Conservation (phyloP, 2,888 invertebrate genomes). For the Cecidostiba fungosa region DNA sequence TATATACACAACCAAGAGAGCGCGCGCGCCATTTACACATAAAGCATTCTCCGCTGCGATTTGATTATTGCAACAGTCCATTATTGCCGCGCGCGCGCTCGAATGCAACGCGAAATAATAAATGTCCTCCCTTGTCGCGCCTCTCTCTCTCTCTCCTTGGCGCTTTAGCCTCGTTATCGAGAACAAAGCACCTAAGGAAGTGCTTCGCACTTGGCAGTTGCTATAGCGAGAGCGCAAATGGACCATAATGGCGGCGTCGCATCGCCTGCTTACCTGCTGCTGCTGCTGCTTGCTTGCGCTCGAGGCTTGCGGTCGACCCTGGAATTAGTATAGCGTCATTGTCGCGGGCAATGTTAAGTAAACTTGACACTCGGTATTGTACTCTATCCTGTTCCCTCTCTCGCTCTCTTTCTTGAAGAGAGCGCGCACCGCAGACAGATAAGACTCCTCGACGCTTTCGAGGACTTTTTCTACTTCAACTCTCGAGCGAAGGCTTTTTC, state of each 20-base stretch:
- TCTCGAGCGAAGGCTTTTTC: conserved; percentile 4
- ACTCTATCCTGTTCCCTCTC: neutral
- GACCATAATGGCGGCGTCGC: conserved; percentile 69
- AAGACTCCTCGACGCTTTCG: neutral
- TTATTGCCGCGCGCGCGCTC: conserved; percentile 42
- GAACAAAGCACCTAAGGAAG: conserved; percentile 70
- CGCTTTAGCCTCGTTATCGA: conserved; percentile 66
- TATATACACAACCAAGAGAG: neutral
- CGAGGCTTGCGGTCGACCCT: conserved; percentile 70
- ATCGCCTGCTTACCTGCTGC: conserved; percentile 63
- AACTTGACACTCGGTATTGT: conserved; percentile 52
- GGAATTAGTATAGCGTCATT: conserved; percentile 70
- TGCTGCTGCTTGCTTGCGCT: neutral
- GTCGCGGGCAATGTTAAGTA: conserved; percentile 52
- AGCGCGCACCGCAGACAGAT: neutral
- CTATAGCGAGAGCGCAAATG: conserved; percentile 67
- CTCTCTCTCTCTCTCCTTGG: conserved; percentile 32
- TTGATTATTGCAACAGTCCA: conserved; percentile 49
- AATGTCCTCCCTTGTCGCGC: conserved; percentile 64
- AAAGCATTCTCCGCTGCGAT: conserved; percentile 51
- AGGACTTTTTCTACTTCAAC: conserved; percentile 15
- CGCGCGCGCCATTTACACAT: conserved; percentile 53
- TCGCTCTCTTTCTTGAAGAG: neutral
- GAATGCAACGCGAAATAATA: conserved; percentile 69
- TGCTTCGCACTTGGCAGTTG: conserved; percentile 69